Base-by-base conservation (phyloP, 2,888 invertebrate genomes). In the Salpingus planirostris region DNA sequence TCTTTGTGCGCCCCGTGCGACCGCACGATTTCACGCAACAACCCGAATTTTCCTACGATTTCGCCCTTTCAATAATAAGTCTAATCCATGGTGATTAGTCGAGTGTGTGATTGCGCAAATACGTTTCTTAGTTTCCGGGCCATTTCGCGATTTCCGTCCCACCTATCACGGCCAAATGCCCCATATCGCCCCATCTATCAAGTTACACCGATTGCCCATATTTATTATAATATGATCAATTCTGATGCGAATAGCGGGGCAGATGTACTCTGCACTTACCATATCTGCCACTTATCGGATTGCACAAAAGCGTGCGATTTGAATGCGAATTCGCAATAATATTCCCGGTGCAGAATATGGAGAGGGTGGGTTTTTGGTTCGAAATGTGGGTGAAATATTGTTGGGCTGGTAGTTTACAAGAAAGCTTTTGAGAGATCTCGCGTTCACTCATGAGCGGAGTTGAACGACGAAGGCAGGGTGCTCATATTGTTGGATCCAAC, bases 361-460 rank as follows among this genome's bases (percentile, higher is more conserved):
- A n/a, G n/a, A n/a, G n/a, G n/a, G n/a, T n/a, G n/a, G n/a, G n/a
- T n/a, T n/a, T n/a, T n/a, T n/a, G n/a, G n/a, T n/a, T 25, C 8
- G 24, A 31, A 13, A 22, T 21, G 28, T 29, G 25, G 28, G 15
- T 18, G 32, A 23, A 14, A 31, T 24, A 29, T 32, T 22, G 36
- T 32, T 14, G 29, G 27, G 24, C 36, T 14, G 27, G n/a, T 32
- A 36, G 36, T 36, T 46, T 46, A 44, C 45, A 44, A 48, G 50
- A 47, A 48, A 43, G 39, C 48, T 52, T 52, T 52, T 50, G 44
- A 50, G 47, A 50, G 50, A 52, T 51, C 48, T 54, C 49, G 50
- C 44, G 46, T 54, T 54, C 43, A 50, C 50, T 44, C 53, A 51
- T 54, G 54, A 54, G 50, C 47, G 54, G 47, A 39, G 44, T 36